phyloP scores from a whole-genome alignment of 2,888 invertebrate genomes.

The Catonia carolina region DNA sequence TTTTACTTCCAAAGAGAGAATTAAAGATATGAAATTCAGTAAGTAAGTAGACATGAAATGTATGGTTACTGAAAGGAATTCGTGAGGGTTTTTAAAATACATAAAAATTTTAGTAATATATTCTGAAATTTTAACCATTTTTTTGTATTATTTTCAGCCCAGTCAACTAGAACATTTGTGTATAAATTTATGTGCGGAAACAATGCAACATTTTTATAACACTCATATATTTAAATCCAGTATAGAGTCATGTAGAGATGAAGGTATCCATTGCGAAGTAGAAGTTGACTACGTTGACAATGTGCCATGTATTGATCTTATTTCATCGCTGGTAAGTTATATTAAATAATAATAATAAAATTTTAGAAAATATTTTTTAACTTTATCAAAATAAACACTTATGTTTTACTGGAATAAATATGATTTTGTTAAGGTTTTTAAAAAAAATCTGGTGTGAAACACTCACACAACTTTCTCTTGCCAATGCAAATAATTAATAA shows the following conservation, averaged over 20 bases:
- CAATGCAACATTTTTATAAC: conserved; percentile 97
- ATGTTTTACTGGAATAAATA: too few relatives aligned
- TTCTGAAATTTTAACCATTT: too few relatives aligned
- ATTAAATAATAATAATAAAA: conserved; percentile 3
- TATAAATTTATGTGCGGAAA: conserved; percentile 92
- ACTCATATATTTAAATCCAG: conserved; percentile 93
- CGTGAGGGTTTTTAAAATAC: too few relatives aligned
- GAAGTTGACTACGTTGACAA: conserved; percentile 93
- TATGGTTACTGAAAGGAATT: too few relatives aligned
- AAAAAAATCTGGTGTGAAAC: too few relatives aligned
- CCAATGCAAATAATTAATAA: too few relatives aligned
- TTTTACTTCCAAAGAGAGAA: too few relatives aligned
- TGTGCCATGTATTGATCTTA: conserved; percentile 91
- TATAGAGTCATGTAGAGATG: conserved; percentile 88
- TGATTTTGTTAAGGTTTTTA: too few relatives aligned
- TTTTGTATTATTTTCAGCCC: conserved; percentile 46
- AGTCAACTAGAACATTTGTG: conserved; percentile 89
- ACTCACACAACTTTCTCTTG: too few relatives aligned
- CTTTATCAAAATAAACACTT: background rate
- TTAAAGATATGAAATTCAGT: too few relatives aligned
- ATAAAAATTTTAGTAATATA: too few relatives aligned
- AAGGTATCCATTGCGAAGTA: conserved; percentile 82
- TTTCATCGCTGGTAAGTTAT: conserved; percentile 69
- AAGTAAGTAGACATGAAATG: too few relatives aligned
- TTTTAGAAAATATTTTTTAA: background rate